Evolutionary conservation across 2,113 vertebrate genomes (phyloP).

Genomic region (Mus pahari): DNA sequence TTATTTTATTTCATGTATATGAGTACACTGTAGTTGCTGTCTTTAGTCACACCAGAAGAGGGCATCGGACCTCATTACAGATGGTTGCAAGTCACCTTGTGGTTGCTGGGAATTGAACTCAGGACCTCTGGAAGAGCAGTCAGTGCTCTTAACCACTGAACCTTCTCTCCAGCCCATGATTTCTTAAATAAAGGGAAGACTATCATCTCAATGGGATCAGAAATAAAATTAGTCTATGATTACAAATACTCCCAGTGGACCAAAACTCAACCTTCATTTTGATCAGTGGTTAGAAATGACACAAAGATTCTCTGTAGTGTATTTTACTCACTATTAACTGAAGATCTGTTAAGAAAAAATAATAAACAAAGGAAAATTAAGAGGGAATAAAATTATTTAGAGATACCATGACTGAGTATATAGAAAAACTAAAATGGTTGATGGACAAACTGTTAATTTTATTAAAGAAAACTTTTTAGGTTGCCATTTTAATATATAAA

Average conservation of each 20-base stretch:
- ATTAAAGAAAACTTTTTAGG: background rate
- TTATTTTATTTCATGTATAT: too few relatives aligned
- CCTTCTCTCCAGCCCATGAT: too few relatives aligned
- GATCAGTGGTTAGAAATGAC: background rate
- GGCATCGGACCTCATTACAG: too few relatives aligned
- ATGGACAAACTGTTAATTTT: background rate
- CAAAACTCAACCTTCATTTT: background rate
- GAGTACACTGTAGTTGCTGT: too few relatives aligned
- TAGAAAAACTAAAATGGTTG: background rate
- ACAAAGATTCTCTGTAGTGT: background rate
- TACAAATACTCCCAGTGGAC: background rate
- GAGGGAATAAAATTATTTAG: conserved; percentile 11
- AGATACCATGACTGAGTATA: background rate
- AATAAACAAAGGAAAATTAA: background rate
- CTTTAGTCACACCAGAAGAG: too few relatives aligned
- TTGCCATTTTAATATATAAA: conserved; percentile 8
- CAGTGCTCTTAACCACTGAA: too few relatives aligned
- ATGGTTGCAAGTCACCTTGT: too few relatives aligned
- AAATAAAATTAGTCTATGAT: conserved; percentile 16
- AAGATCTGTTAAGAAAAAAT: background rate
- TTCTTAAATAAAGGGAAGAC: background rate
- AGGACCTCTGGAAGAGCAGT: too few relatives aligned
- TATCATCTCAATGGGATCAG: background rate
- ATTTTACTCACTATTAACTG: background rate
- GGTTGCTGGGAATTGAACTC: too few relatives aligned